phyloP scores from a whole-genome alignment of 2,113 vertebrate genomes.

The Mustela nigripes region DNA sequence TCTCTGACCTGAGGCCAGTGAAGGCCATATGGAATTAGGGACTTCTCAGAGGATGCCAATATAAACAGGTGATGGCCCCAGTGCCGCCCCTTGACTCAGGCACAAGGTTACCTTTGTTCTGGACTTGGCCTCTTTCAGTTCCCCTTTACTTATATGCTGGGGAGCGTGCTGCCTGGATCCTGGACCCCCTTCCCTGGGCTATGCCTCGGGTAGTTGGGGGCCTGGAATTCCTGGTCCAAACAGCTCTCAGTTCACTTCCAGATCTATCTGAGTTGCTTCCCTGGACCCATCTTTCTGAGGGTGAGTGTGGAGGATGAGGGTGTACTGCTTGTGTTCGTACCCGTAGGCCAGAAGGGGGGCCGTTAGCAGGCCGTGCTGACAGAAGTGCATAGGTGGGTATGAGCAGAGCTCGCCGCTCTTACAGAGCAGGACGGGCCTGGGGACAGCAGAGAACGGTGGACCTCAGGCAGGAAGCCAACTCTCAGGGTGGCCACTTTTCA shows the following conservation, averaged over 20 bases:
- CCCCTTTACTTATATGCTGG: not conserved
- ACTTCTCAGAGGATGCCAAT: not conserved
- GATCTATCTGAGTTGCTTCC: not conserved
- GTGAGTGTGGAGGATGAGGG: not conserved
- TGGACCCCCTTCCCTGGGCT: not conserved
- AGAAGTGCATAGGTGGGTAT: not conserved
- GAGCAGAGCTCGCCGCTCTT: not conserved
- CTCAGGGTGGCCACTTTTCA: not conserved
- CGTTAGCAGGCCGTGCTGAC: not conserved
- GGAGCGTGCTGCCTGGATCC: not conserved
- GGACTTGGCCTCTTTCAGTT: not conserved
- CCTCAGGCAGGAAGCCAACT: not conserved
- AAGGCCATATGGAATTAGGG: not conserved
- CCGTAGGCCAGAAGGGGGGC: not conserved
- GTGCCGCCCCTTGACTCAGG: accelerated
- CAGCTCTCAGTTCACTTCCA: not conserved
- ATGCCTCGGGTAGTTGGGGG: no score
- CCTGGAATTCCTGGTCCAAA: not conserved
- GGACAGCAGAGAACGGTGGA: no score
- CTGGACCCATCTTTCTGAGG: not conserved
- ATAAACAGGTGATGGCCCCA: not conserved
- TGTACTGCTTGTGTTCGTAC: not conserved
- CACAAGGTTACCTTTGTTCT: not conserved
- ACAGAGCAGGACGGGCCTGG: not conserved
- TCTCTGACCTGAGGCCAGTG: not conserved